phyloP scores from a whole-genome alignment of 2,888 invertebrate species.

The Nipponacmea schrenckii region DNA sequence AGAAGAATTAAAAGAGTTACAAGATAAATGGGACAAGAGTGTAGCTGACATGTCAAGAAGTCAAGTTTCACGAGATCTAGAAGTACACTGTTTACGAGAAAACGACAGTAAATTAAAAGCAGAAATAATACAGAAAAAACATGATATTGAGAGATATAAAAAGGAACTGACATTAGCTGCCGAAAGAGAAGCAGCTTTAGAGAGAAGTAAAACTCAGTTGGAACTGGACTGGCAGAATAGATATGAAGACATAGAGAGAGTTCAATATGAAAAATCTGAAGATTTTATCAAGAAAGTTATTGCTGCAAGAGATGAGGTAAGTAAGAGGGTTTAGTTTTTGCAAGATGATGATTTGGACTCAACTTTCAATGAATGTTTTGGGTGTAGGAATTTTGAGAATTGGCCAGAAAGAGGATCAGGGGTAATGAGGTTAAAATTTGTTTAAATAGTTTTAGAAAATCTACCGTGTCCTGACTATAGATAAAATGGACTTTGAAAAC shows the following conservation, averaged over 20 bases:
- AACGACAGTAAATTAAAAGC: constrained; percentile 49
- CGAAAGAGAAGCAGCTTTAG: constrained; percentile 56
- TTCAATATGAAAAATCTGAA: constrained; percentile 62
- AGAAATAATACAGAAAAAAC: constrained; percentile 56
- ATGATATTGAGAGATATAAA: constrained; percentile 63
- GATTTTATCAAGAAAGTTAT: constrained; percentile 60
- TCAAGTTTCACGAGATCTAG: constrained; percentile 53
- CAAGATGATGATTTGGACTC: too few relatives aligned
- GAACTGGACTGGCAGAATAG: constrained; percentile 66
- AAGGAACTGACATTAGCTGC: constrained; percentile 55
- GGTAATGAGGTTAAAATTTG: too few relatives aligned
- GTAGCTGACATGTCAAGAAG: constrained; percentile 52
- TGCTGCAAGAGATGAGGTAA: constrained; percentile 60
- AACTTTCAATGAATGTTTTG: too few relatives aligned
- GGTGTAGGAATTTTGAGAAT: too few relatives aligned
- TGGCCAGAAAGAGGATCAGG: too few relatives aligned
- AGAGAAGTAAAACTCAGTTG: constrained; percentile 58
- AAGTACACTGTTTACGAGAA: constrained; percentile 52
- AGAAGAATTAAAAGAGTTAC: constrained; percentile 46
- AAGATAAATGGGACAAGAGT: constrained; percentile 55
- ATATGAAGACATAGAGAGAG: constrained; percentile 57
- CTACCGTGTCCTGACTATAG: too few relatives aligned
- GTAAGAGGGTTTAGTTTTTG: too few relatives aligned
- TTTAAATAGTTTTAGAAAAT: too few relatives aligned
- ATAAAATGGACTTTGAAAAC: too few relatives aligned